phyloP scores from a whole-genome alignment of 2,888 invertebrate genomes.

The Neoascia interrupta region DNA sequence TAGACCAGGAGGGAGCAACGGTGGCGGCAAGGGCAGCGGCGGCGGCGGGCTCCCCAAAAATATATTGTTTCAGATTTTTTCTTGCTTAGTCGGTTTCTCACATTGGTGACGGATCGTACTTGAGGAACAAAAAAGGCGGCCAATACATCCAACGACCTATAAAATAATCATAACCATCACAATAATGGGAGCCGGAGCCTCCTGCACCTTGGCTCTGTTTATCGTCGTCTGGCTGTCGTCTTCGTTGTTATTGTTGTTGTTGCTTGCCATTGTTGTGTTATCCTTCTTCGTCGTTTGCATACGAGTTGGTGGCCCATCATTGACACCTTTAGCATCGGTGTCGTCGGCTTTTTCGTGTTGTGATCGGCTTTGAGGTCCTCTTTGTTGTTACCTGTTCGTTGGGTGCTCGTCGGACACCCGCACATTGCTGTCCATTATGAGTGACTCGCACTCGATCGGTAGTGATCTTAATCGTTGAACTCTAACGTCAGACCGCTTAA shows the following conservation, averaged over 20 bases:
- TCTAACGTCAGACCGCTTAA: conserved; percentile 3
- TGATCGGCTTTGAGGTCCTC: conserved; percentile 5
- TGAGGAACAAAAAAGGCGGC: conserved; percentile 60
- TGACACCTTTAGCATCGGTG: neutral
- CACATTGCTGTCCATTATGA: conserved; percentile 27
- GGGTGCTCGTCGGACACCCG: conserved; percentile 2
- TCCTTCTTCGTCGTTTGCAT: conserved; percentile 41
- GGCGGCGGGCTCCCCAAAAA: conserved; percentile 76
- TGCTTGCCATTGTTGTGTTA: conserved; percentile 36
- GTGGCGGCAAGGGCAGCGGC: conserved; percentile 31
- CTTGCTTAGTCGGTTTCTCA: conserved; percentile 81
- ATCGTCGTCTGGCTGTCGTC: conserved; percentile 39
- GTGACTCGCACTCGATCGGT: conserved; percentile 47
- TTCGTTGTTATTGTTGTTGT: conserved; percentile 24
- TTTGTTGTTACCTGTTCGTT: neutral
- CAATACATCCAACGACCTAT: conserved; percentile 63
- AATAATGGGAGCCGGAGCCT: conserved; percentile 55
- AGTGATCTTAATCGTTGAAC: conserved; percentile 41
- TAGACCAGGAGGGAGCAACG: conserved; percentile 26
- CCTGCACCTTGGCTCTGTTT: conserved; percentile 51
- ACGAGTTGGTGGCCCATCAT: conserved; percentile 8
- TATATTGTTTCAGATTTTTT: conserved; percentile 81
- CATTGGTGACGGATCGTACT: conserved; percentile 80
- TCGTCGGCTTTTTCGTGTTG: conserved; percentile 11
- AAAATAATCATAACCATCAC: conserved; percentile 64